Percentiles rank a stretch among this genome's conserved stretches.
Evolutionary conservation across 2,888 invertebrate genomes (phyloP).

Genomic region (Tetramorium bicarinatum): DNA sequence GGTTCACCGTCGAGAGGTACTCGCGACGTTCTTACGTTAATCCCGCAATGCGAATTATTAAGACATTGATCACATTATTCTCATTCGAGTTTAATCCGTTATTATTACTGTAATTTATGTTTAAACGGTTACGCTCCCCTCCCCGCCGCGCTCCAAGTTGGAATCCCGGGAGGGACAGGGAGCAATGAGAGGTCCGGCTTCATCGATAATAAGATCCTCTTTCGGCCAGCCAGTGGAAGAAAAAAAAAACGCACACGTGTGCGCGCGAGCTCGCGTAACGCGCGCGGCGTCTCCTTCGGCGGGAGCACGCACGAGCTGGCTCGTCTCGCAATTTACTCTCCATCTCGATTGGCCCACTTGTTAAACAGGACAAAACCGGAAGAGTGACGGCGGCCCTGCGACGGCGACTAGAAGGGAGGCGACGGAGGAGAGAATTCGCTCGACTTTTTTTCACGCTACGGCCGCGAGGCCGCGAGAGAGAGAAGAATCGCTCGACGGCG

Average conservation of each 20-base stretch:
- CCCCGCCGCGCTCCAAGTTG: background rate
- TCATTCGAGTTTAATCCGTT: background rate
- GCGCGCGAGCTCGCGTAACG: constrained; percentile 56
- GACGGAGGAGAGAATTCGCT: constrained; percentile 75
- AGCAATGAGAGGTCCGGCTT: background rate
- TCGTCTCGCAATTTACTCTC: constrained; percentile 81
- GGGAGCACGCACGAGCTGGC: constrained; percentile 51
- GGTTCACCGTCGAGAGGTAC: background rate
- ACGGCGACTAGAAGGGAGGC: constrained; percentile 64
- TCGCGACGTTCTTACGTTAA: background rate
- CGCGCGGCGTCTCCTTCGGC: constrained; percentile 48
- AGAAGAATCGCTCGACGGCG: constrained; percentile 40
- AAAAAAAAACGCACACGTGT: background rate
- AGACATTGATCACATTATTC: constrained; percentile 12
- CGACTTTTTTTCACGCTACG: constrained; percentile 73
- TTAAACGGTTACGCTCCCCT: background rate
- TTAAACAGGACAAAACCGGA: constrained; percentile 85
- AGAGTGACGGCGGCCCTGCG: constrained; percentile 71
- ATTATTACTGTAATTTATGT: background rate
- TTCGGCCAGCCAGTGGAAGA: background rate
- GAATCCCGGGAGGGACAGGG: background rate
- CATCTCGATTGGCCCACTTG: constrained; percentile 86
- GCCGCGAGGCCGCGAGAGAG: constrained; percentile 63
- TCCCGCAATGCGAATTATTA: background rate
- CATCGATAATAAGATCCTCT: constrained; percentile 1